Conservation (phyloP, 2,113 vertebrate genomes). For the Muntiacus muntjak region DNA sequence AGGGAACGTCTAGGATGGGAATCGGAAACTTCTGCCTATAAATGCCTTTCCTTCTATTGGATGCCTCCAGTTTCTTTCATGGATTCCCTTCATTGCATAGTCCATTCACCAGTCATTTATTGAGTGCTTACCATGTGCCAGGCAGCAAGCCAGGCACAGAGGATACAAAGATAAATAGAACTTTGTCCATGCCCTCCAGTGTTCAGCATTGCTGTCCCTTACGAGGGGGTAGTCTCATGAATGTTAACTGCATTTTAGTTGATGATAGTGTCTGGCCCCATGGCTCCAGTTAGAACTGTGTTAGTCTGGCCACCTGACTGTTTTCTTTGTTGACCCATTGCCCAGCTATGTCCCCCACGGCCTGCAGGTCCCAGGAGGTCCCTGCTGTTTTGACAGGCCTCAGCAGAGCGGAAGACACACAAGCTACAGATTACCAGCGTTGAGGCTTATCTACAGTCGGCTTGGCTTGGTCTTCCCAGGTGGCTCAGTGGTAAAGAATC, state of each 20-base stretch:
- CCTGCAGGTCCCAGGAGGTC: neutral
- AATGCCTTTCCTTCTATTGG: constrained; percentile 32
- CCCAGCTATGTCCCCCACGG: neutral
- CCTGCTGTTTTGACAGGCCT: neutral
- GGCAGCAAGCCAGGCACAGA: constrained; percentile 58
- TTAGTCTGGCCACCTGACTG: neutral
- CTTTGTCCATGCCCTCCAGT: constrained; percentile 36
- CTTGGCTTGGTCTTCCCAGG: neutral
- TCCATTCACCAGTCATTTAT: constrained; percentile 62
- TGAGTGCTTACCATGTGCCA: constrained; percentile 67
- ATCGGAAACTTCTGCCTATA: neutral
- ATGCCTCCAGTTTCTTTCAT: constrained; percentile 12
- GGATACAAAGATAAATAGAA: constrained; percentile 69
- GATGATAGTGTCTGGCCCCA: constrained; percentile 23
- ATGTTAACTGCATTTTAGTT: constrained; percentile 60
- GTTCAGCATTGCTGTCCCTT: constrained; percentile 34
- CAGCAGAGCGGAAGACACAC: neutral
- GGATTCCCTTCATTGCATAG: constrained; percentile 39
- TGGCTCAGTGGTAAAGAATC: neutral
- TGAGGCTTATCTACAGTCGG: neutral
- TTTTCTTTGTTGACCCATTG: constrained; percentile 15
- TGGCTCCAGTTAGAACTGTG: constrained; percentile 28
- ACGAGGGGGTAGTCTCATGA: constrained; percentile 18
- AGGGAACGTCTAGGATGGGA: neutral
- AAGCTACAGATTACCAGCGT: neutral